A percentile compares a stretch with the other conserved stretches of the same genome.
These are phyloP conservation scores for Reinhardtius hippoglossoides DNA, from an alignment of 2,113 vertebrate genomes.

Conservation along the genomic window DNA sequence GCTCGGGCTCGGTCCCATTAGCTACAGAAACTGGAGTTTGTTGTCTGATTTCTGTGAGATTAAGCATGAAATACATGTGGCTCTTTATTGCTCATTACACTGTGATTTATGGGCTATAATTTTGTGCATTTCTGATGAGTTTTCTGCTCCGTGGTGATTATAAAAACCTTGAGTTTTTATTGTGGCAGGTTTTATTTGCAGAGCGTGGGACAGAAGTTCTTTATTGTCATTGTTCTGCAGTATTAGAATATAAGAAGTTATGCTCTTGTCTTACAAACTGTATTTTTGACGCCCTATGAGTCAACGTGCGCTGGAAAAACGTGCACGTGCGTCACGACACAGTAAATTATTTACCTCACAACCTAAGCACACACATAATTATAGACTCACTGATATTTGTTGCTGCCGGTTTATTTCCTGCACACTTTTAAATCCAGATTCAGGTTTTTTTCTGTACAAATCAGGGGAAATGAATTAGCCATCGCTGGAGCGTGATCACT, in stretches of 20 bases:
- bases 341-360: background rate
- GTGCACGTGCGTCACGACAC: background rate
- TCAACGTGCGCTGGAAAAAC: background rate
- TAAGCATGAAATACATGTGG: background rate
- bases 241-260: background rate
- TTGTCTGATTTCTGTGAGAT: background rate
- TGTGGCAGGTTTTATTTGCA: background rate
- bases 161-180: background rate
- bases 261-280: background rate
- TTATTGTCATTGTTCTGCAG: slow-evolving; percentile 4
- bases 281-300: slow-evolving; percentile 1
- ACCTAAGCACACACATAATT: background rate
- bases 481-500: background rate
- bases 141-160: background rate
- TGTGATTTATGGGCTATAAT: background rate
- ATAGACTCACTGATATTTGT: background rate
- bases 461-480: slow-evolving; percentile 5
- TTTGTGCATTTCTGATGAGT: background rate
- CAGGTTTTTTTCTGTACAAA: background rate
- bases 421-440: slow-evolving; percentile 12
- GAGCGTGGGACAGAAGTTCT: slow-evolving; percentile 1
- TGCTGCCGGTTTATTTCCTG: background rate
- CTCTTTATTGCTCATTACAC: slow-evolving; percentile 11
- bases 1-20: background rate
- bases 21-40: slow-evolving; percentile 5